phyloP scores from a whole-genome alignment of 2,113 vertebrate species.

The Nothobranchius kuhntae region DNA sequence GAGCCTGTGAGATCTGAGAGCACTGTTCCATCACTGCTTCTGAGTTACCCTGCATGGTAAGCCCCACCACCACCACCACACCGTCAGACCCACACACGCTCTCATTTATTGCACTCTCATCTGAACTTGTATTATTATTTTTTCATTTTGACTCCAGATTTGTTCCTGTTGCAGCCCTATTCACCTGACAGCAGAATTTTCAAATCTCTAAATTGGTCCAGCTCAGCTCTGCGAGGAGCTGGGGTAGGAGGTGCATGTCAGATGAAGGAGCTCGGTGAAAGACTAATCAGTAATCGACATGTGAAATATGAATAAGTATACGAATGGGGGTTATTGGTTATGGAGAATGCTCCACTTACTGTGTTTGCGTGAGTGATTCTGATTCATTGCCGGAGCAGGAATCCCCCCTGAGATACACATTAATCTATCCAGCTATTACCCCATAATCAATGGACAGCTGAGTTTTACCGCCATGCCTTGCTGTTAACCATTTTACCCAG shows the following conservation, averaged over 20 bases:
- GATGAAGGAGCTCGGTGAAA: constrained; percentile 12
- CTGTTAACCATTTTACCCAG: constrained; percentile 65
- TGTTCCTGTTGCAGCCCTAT: constrained; percentile 4
- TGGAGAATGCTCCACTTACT: constrained; percentile 46
- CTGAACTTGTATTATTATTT: constrained; percentile 7
- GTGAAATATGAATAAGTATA: constrained; percentile 55
- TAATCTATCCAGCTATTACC: constrained; percentile 71
- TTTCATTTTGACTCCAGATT: constrained; percentile 21
- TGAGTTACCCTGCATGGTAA: constrained; percentile 35
- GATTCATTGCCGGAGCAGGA: constrained; percentile 61
- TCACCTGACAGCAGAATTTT: constrained; percentile 23
- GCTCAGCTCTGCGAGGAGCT: constrained; percentile 5
- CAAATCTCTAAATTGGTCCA: constrained; percentile 26
- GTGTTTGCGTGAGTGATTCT: constrained; percentile 58
- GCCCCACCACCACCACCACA: background rate
- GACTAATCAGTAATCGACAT: constrained; percentile 49
- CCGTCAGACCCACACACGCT: background rate
- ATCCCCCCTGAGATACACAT: constrained; percentile 61
- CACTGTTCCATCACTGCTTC: constrained; percentile 63
- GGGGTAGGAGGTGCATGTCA: constrained; percentile 1
- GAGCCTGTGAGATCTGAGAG: constrained; percentile 57
- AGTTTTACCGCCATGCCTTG: constrained; percentile 52
- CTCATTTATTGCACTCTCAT: constrained; percentile 4
- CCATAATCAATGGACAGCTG: constrained; percentile 70
- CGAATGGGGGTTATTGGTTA: constrained; percentile 61